Evolutionary conservation across 2,113 vertebrate species (phyloP).

Genomic region (Himantopus leucocephalus): DNA sequence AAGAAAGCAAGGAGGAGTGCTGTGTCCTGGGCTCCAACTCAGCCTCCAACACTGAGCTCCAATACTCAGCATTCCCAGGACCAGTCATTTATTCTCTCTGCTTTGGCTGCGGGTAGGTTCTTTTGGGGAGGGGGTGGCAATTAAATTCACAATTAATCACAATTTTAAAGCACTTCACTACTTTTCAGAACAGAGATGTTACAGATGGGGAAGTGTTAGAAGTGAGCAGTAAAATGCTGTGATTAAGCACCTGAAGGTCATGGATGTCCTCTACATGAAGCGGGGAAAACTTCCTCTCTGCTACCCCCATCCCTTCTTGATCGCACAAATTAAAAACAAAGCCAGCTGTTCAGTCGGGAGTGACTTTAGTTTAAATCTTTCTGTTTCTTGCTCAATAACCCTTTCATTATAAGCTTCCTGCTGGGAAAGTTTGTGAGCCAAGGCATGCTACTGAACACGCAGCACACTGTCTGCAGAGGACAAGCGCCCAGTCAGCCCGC

Average conservation of each 20-base stretch:
- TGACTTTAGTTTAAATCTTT: conserved; percentile 18
- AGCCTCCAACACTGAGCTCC: neutral
- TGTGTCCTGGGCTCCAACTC: neutral
- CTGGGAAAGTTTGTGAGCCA: conserved; percentile 34
- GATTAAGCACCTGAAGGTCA: conserved; percentile 50
- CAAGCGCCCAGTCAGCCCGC: neutral
- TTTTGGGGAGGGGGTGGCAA: neutral
- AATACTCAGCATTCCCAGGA: neutral
- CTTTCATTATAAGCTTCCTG: conserved; percentile 57
- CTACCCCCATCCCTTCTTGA: neutral
- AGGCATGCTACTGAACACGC: conserved; percentile 3
- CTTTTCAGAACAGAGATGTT: neutral
- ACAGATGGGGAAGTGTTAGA: neutral
- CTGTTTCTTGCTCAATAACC: conserved; percentile 60
- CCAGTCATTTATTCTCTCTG: neutral
- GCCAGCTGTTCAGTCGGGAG: conserved; percentile 47
- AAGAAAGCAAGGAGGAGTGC: neutral
- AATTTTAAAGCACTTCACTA: neutral
- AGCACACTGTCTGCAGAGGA: neutral
- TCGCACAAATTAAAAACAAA: conserved; percentile 51
- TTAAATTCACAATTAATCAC: neutral
- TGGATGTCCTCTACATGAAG: neutral
- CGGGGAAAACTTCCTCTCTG: neutral
- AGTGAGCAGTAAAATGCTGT: neutral
- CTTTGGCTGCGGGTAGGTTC: neutral